Percentiles rank a stretch among this genome's conserved stretches.
phyloP scores from a whole-genome alignment of 2,888 invertebrate species.

The Polylopha cassiicola region DNA sequence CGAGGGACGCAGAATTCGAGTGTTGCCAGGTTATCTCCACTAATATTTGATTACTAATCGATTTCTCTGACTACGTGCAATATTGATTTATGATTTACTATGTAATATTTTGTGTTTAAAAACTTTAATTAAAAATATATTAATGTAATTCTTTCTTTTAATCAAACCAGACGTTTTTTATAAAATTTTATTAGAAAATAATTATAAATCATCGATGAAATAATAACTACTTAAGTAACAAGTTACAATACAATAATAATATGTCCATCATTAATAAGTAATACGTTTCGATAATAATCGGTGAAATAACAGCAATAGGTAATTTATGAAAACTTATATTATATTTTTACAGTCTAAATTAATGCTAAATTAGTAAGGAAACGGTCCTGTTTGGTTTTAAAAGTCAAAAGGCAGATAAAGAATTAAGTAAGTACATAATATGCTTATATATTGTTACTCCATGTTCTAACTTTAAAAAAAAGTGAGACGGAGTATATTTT shows the following conservation, averaged over 20 bases:
- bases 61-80: constrained; percentile 2
- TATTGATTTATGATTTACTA: constrained; percentile 19
- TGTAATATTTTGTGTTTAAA: constrained; percentile 15
- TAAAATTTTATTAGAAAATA: constrained; percentile 38
- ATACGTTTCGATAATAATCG: constrained; percentile 15
- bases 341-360: background rate
- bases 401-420: too few species aligned
- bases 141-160: constrained; percentile 3
- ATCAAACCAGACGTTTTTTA: constrained; percentile 13
- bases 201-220: constrained; percentile 38
- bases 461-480: too few species aligned
- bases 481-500: too few species aligned
- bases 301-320: background rate
- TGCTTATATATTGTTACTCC: too few species aligned
- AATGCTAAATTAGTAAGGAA: too few species aligned
- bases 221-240: constrained; percentile 52
- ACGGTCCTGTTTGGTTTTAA: too few species aligned
- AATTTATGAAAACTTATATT: constrained; percentile 5
- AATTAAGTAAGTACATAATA: too few species aligned
- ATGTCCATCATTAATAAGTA: constrained; percentile 56
- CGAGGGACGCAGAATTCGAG: constrained; percentile 49
- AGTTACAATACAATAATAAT: constrained; percentile 55
- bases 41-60: constrained; percentile 27
- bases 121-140: constrained; percentile 9
- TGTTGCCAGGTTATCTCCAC: constrained; percentile 54